phyloP scores from a whole-genome alignment of 2,888 invertebrate genomes.

The Nycteola revayana region DNA sequence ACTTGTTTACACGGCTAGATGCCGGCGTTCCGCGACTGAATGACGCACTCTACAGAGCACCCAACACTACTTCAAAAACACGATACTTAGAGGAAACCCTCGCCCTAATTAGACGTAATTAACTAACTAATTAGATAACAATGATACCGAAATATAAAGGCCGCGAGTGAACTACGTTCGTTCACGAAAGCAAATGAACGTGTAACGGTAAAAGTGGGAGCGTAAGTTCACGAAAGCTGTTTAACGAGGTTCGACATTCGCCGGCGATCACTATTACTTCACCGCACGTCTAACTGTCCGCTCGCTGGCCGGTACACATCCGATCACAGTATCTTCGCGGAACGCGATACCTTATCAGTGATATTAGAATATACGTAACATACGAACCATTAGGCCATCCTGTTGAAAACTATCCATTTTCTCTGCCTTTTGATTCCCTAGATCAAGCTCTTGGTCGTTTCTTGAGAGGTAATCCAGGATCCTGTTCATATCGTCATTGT shows the following conservation, averaged over 20 bases:
- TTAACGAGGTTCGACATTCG: conserved; percentile 58
- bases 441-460: conserved; percentile 56
- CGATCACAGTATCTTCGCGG: conserved; percentile 37
- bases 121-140: conserved; percentile 52
- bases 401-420: conserved; percentile 69
- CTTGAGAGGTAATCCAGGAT: conserved; percentile 66
- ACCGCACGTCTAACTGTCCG: conserved; percentile 53
- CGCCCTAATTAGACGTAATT: conserved; percentile 38
- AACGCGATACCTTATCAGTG: conserved; percentile 55
- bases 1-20: conserved; percentile 61
- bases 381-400: conserved; percentile 67
- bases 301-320: conserved; percentile 44
- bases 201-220: conserved; percentile 78
- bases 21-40: conserved; percentile 36
- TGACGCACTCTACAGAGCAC: conserved; percentile 35
- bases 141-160: conserved; percentile 39
- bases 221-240: conserved; percentile 73
- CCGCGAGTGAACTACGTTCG: conserved; percentile 62
- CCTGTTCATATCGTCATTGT: conserved; percentile 65
- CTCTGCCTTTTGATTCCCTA: conserved; percentile 43
- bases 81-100: conserved; percentile 50
- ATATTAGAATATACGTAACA: conserved; percentile 31
- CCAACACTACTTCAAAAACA: conserved; percentile 37
- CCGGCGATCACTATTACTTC: conserved; percentile 67
- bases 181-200: conserved; percentile 74